Evolutionary conservation across 2,888 invertebrate genomes (phyloP), one percentile per base, ranked within the genome.

Genomic region (Leptinotarsa tumamoca): DNA sequence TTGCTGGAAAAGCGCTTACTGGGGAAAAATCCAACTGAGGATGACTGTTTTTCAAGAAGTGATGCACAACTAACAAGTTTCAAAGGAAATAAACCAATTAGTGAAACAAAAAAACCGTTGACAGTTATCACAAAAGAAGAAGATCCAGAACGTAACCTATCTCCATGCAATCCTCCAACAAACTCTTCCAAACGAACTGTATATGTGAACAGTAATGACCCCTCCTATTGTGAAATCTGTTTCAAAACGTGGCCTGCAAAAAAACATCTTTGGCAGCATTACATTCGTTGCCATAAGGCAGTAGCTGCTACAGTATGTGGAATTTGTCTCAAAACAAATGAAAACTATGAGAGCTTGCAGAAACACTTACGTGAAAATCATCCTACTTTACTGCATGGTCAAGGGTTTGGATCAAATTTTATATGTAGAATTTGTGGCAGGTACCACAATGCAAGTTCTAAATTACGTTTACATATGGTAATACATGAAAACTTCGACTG

Each of bases 231-330:
- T 79, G 91, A 91, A 80, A 90, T 91, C n/a, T 92, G 92, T 79
- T 89, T 90, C 7, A 92, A 91, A 82, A 90, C 90, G 14, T 92
- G 91, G 91, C 91, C 91, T 1, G 91, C 91, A 0, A 91, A 91
- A 79, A 91, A 91, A 79, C 91, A 91, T 80, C 85, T 92, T 0
- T 92, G 92, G 92, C 91, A 91, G 81, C 92, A 92, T 84, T 87
- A 91, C 71, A 88, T 88, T 61, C 88, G 92, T 10, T 91, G 91
- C 81, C 92, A 92, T 83, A 89, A 90, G 69, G 85, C 88, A 14
- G 90, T 90, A 54, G 91, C 91, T 1, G 91, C 91, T 0, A 91
- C 91, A 0, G 90, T 91, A 1, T 92, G 91, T 77, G 92, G 92
- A 0, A 91, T 92, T 56, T 92, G 92, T 78, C 83, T 92, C 54